phyloP scores from a whole-genome alignment of 1,140 invertebrate genomes.

The Andricus grossulariae region DNA sequence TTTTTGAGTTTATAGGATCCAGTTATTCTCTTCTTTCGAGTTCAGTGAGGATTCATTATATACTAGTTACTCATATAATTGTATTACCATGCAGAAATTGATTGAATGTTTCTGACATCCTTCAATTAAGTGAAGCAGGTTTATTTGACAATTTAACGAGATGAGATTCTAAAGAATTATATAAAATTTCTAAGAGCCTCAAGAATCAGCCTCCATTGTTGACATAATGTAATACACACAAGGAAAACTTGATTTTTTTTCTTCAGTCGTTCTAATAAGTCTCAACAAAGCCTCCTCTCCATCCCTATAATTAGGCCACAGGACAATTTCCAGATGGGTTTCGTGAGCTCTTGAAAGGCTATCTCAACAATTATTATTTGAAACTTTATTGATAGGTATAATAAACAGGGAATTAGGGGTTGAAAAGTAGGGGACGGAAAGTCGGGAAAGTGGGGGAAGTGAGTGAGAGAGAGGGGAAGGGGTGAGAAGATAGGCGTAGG shows the following conservation, averaged over 20 bases:
- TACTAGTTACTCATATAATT: too few species aligned
- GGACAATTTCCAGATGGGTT: slow-evolving; percentile 10
- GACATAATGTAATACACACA: background rate
- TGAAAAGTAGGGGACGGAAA: too few species aligned
- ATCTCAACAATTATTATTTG: background rate
- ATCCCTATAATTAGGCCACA: background rate
- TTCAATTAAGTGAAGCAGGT: background rate
- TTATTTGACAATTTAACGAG: slow-evolving; percentile 24
- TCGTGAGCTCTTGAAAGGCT: background rate
- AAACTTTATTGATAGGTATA: too few species aligned
- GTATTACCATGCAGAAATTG: too few species aligned
- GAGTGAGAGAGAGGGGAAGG: too few species aligned
- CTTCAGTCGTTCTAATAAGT: background rate
- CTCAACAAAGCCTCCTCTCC: background rate
- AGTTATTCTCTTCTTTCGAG: too few species aligned
- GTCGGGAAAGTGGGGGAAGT: too few species aligned
- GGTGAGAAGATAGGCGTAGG: too few species aligned
- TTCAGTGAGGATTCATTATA: too few species aligned
- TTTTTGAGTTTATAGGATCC: too few species aligned
- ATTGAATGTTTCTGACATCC: background rate
- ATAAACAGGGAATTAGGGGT: too few species aligned
- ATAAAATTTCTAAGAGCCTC: background rate
- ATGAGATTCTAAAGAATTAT: background rate
- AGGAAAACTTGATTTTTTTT: background rate
- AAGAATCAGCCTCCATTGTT: background rate